Conservation (phyloP, 2,888 invertebrate genomes). For the Hypena proboscidalis region DNA sequence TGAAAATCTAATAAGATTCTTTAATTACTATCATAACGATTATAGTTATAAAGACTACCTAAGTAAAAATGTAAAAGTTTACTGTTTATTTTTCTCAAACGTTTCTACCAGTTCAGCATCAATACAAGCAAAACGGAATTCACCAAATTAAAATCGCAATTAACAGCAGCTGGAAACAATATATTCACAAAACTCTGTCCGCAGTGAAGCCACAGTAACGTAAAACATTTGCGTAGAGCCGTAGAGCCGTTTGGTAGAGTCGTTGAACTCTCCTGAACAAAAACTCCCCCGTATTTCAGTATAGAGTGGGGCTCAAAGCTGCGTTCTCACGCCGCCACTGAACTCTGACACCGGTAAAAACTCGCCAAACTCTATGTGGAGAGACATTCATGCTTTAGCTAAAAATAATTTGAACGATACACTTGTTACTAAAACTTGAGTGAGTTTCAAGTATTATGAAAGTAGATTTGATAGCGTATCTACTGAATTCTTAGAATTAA, state of each 20-base stretch:
- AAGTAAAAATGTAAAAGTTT: too few relatives aligned
- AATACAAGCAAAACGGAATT: slow-evolving; percentile 1
- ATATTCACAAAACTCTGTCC: slow-evolving; percentile 28
- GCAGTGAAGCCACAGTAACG: slow-evolving; percentile 39
- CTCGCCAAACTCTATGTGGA: slow-evolving; percentile 50
- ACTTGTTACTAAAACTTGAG: too few relatives aligned
- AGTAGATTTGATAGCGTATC: too few relatives aligned
- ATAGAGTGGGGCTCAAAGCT: slow-evolving; percentile 45
- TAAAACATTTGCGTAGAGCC: slow-evolving; percentile 63
- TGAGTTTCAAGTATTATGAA: too few relatives aligned
- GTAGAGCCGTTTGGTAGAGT: slow-evolving; percentile 71
- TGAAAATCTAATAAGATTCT: too few relatives aligned
- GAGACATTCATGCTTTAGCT: neutral
- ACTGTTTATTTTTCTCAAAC: too few relatives aligned
- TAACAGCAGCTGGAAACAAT: slow-evolving; percentile 32
- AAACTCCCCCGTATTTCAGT: slow-evolving; percentile 82
- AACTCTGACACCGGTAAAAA: slow-evolving; percentile 79
- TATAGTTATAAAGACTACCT: too few relatives aligned
- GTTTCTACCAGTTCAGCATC: too few relatives aligned
- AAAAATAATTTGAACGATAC: neutral
- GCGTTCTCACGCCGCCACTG: slow-evolving; percentile 74
- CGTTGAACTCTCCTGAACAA: slow-evolving; percentile 78
- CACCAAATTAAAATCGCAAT: slow-evolving; percentile 28
- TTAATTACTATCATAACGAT: too few relatives aligned
- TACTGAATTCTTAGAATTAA: too few relatives aligned